phyloP scores from a whole-genome alignment of 2,113 vertebrate species.

The Chamaea fasciata region DNA sequence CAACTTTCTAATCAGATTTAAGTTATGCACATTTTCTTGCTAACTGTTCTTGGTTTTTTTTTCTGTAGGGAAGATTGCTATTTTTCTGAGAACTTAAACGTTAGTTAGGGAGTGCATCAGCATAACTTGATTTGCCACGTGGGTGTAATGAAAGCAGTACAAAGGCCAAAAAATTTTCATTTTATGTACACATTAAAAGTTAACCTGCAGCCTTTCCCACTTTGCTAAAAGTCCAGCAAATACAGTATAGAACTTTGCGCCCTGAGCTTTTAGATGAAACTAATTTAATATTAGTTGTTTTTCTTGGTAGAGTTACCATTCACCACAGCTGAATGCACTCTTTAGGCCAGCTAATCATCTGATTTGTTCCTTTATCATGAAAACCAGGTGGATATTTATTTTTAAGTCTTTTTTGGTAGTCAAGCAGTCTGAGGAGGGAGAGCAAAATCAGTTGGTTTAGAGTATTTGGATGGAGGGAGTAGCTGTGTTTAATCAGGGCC shows the following conservation, averaged over 20 bases:
- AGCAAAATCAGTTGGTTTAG: neutral
- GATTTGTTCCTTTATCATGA: neutral
- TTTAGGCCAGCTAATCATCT: neutral
- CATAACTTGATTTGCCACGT: neutral
- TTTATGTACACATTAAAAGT: constrained; percentile 12
- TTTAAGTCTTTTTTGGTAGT: neutral
- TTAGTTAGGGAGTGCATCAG: neutral
- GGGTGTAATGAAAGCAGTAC: constrained; percentile 13
- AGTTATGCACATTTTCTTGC: neutral
- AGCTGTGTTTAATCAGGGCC: constrained; percentile 4
- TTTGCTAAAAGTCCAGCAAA: neutral
- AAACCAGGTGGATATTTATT: neutral
- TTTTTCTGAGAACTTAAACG: neutral
- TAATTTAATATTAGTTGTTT: constrained; percentile 19
- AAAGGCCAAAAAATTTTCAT: constrained; percentile 23
- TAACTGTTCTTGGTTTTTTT: neutral
- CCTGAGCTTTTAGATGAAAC: constrained; percentile 2
- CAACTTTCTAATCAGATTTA: neutral
- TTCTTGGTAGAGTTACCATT: neutral
- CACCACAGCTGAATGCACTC: neutral
- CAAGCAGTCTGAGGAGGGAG: neutral
- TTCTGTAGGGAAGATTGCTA: neutral
- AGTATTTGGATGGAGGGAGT: constrained; percentile 14
- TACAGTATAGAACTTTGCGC: neutral
- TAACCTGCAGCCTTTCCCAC: constrained; percentile 28